Evolutionary conservation across 2,888 invertebrate genomes (phyloP), one percentile per base, ranked within the genome.

Genomic region (Drosophila recens): DNA sequence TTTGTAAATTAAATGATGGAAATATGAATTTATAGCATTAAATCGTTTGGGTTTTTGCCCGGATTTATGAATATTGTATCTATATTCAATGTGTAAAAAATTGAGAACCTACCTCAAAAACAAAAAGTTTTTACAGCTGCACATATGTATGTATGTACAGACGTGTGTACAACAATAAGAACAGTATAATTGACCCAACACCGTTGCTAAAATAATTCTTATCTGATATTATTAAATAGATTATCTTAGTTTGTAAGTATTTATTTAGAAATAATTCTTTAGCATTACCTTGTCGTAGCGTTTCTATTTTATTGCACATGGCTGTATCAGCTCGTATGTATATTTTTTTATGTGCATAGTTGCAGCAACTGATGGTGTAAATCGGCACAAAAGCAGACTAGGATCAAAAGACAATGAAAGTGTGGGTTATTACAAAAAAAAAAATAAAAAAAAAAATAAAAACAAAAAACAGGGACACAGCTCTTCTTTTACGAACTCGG

Each of bases 1-100:
- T 82, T 84, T 89, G 71, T 68, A 79, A 84, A 89, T 87, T 89
- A 79, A 87, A 79, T 82, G 88, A 85, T 80, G 78, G 56, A 72
- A 72, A 73, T 75, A 72, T 87, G 67, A 71, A 72, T 71, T 87
- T 81, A 72, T 72, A 63, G 64, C 67, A 87, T 79, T 76, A 72
- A 84, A 80, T 72, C 70, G 58, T 82, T 86, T 70, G 75, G 68
- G 65, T 62, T 69, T 74, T 82, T 69, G 67, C 11, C 27, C 57
- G 33, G n/a, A 71, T 23, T 51, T 36, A 36, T 51, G 20, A 36
- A n/a, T 15, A 46, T n/a, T 17, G 8, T 8, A 58, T 51, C 20
- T 51, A 13, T 23, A 38, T 34, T 20, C n/a, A 34, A 34, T 34
- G n/a, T 34, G 34, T 34, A 45, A 34, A 45, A 57, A 46, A 45